These are phyloP conservation scores for Acleris sparsana DNA, from an alignment of 2,888 invertebrate species.

Conservation along the genomic window DNA sequence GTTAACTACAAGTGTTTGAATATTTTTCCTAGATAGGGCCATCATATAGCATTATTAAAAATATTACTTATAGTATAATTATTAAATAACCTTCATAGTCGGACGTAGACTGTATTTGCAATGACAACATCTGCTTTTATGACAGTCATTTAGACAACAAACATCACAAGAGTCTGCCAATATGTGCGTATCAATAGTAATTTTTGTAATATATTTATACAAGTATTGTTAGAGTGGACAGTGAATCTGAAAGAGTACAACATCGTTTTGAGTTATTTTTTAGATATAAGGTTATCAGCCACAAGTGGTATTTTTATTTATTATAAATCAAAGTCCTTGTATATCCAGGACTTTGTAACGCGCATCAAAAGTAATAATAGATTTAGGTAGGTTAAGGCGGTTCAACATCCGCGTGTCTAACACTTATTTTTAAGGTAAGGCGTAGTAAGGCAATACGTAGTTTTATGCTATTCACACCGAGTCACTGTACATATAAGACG, in stretches of 20 bases:
- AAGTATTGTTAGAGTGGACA: conserved; percentile 22
- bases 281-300: conserved; percentile 14
- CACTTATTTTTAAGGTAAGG: background rate
- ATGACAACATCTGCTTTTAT: conserved; percentile 13
- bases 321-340: conserved; percentile 21
- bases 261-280: conserved; percentile 16
- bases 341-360: conserved; percentile 20
- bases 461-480: conserved; percentile 4
- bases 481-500: conserved; percentile 34
- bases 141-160: conserved; percentile 30
- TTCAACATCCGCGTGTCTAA: background rate
- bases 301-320: conserved; percentile 7
- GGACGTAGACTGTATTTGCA: background rate
- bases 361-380: conserved; percentile 11
- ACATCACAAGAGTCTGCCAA: conserved; percentile 37
- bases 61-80: too few relatives aligned
- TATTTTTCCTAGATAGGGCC: too few relatives aligned
- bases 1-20: too few relatives aligned
- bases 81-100: background rate
- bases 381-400: background rate
- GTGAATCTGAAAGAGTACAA: conserved; percentile 35
- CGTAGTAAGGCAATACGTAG: background rate
- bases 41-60: too few relatives aligned
- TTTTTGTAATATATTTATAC: conserved; percentile 13
- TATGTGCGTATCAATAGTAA: conserved; percentile 30